phyloP scores from a whole-genome alignment of 2,113 vertebrate species.

The Pseudorectes ferrugineus region DNA sequence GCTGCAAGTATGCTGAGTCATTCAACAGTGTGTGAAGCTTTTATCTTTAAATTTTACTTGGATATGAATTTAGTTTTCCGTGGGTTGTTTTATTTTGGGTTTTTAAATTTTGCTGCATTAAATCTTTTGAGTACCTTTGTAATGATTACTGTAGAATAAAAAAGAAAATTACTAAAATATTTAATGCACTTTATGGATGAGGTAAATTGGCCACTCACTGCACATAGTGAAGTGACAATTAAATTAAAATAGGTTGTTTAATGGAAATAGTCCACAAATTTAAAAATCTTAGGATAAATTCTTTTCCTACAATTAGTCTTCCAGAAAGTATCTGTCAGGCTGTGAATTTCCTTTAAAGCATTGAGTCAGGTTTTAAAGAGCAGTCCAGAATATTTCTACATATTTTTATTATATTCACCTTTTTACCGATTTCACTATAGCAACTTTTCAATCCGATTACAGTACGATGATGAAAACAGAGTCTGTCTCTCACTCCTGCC shows the following conservation, averaged over 20 bases:
- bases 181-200: neutral
- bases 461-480: neutral
- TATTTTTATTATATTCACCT: neutral
- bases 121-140: neutral
- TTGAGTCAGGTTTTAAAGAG: neutral
- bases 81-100: neutral
- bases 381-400: neutral
- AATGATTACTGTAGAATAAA: neutral
- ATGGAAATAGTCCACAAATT: neutral
- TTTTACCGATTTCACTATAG: neutral
- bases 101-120: neutral
- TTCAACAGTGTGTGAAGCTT: neutral
- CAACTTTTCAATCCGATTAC: neutral
- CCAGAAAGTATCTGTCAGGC: neutral
- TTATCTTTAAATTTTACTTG: neutral
- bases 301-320: neutral
- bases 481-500: neutral
- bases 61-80: neutral
- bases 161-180: neutral
- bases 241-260: neutral
- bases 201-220: neutral
- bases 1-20: neutral
- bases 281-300: neutral
- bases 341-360: neutral
- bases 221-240: neutral